Percentiles rank a stretch among this genome's conserved stretches.
Evolutionary conservation across 2,797 vertebrate genomes (phyloP).

Genomic region (Ara ararauna): DNA sequence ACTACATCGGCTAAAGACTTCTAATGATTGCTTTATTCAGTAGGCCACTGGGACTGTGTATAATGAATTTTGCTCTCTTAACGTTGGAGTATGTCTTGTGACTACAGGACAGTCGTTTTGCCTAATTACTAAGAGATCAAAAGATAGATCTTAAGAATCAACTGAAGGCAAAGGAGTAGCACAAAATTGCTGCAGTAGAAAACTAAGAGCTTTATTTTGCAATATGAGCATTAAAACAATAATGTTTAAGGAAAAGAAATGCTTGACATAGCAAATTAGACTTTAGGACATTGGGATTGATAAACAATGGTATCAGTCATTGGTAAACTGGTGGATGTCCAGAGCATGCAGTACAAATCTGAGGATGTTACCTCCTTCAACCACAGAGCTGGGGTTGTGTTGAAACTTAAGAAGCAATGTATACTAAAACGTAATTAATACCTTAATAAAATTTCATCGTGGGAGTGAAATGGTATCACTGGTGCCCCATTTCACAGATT

Average conservation of each 20-base stretch:
- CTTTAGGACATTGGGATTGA: neutral
- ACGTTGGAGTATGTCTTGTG: neutral
- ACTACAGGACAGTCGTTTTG: neutral
- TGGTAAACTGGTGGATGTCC: neutral
- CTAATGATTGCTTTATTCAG: neutral
- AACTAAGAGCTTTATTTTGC: neutral
- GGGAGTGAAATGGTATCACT: neutral
- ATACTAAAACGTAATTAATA: neutral
- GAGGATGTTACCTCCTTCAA: neutral
- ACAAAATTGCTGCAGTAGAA: neutral
- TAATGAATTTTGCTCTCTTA: neutral
- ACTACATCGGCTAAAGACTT: neutral
- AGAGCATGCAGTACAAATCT: neutral
- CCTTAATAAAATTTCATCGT: neutral
- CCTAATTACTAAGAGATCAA: neutral
- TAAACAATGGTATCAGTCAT: neutral
- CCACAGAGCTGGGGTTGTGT: neutral
- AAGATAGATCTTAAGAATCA: neutral
- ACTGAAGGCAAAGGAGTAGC: neutral
- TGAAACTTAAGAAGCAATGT: neutral
- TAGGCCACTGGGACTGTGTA: neutral
- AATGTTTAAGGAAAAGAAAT: neutral
- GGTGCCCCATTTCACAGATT: neutral
- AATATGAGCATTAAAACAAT: neutral
- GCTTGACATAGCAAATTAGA: neutral